Evolutionary conservation across 1,140 invertebrate genomes (phyloP).

Genomic region (Drosophila obscura): DNA sequence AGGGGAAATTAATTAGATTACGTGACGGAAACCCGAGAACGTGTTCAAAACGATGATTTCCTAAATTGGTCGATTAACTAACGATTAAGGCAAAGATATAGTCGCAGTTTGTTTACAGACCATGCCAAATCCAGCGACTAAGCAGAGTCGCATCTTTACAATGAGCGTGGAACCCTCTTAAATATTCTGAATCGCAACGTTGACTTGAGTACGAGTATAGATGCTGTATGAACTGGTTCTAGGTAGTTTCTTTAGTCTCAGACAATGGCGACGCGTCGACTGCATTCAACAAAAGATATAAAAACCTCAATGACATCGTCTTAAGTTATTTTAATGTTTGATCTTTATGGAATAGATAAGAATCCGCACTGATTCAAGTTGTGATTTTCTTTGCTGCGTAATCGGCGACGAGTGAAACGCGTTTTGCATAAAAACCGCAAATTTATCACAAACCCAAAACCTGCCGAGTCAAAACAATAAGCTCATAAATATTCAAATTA

Average conservation of each 20-base stretch:
- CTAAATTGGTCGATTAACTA: constrained; percentile 17
- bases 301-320: not conserved
- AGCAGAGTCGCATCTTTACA: too few species aligned
- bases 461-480: constrained; percentile 32
- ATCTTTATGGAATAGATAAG: constrained; percentile 16
- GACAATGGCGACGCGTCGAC: not conserved
- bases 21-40: constrained; percentile 34
- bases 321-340: not conserved
- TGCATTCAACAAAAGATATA: constrained; percentile 3
- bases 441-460: constrained; percentile 29
- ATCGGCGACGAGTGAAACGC: constrained; percentile 28
- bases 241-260: constrained; percentile 3
- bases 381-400: constrained; percentile 40
- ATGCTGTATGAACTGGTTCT: constrained; percentile 26
- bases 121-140: not conserved
- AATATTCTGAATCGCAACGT: constrained; percentile 9
- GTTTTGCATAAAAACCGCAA: constrained; percentile 52
- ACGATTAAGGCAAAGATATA: not conserved
- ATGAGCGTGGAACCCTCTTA: not conserved
- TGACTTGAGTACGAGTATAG: not conserved
- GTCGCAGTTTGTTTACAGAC: not conserved
- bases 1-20: constrained; percentile 30
- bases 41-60: constrained; percentile 17
- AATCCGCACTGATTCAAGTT: constrained; percentile 36
- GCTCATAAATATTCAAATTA: constrained; percentile 48